Base-by-base conservation (phyloP, 2,888 invertebrate species). In the Athripsodes cinereus region DNA sequence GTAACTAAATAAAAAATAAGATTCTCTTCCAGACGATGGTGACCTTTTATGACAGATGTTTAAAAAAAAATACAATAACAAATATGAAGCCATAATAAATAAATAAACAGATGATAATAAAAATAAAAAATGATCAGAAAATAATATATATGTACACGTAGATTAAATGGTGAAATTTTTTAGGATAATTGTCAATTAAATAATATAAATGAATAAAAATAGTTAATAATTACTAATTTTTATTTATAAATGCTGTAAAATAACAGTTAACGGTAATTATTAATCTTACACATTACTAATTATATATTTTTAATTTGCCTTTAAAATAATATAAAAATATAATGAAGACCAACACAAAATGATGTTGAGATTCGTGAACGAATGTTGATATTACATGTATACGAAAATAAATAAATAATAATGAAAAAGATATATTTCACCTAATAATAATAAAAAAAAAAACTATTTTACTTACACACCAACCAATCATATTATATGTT, bases 161-260 rank as follows among this genome's bases (percentile, higher is more conserved):
- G 60, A 61, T 58, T 62, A 57, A 62, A 60, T 61, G 61, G 59
- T 59, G 49, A 53, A 61, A n/a, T n/a, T 60, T 53, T 46, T 57
- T 62, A 62, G 62, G 31, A 57, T 59, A 59, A 63, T 59, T 61
- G 63, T 63, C 63, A 63, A 63, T 63, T 63, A 63, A 59, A 46
- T 31, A 60, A 60, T 62, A 62, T 59, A 59, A 48, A 55, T 59
- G 60, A 57, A 54, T 61, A 61, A 40, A 8, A 40, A 8, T 40
- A n/a, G n/a, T n/a, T n/a, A n/a, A 40, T n/a, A 16, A 40, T n/a
- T 40, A 16, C 13, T 40, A 40, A 8, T 26, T 10, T 26, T 26
- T 26, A 26, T 8, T 16, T 3, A 40, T n/a, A n/a, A 40, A 40
- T 40, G 13, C 13, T 40, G 40, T 40, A 40, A n/a, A 40, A 8